phyloP scores from a whole-genome alignment of 1,140 invertebrate genomes.

The Drosophila cardini region DNA sequence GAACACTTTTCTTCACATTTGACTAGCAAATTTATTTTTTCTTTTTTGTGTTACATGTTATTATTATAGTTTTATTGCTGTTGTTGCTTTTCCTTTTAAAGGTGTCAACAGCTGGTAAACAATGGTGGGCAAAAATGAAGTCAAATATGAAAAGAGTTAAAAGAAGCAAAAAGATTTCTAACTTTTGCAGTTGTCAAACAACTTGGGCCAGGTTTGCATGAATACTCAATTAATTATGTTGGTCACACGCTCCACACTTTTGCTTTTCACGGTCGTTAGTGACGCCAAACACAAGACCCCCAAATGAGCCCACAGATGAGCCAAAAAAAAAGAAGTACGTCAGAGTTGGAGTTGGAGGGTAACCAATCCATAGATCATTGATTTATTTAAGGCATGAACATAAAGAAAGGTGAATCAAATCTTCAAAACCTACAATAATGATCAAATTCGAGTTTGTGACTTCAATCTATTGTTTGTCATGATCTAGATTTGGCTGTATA shows the following conservation, averaged over 20 bases:
- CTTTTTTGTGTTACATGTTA: conserved; percentile 11
- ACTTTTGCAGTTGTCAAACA: conserved; percentile 46
- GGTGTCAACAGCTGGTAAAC: conserved; percentile 70
- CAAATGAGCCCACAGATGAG: conserved; percentile 34
- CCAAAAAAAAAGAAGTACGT: not conserved
- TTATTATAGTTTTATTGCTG: conserved; percentile 50
- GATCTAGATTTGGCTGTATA: not conserved
- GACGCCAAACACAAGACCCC: conserved; percentile 40
- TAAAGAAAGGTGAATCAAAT: conserved; percentile 3
- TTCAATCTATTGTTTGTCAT: not conserved
- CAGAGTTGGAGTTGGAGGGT: not conserved
- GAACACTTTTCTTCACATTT: conserved; percentile 49
- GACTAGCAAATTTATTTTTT: conserved; percentile 38
- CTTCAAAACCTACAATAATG: not conserved
- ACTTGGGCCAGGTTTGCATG: conserved; percentile 44
- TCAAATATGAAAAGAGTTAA: not conserved
- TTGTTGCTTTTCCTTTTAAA: conserved; percentile 70
- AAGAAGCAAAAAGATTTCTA: conserved; percentile 61
- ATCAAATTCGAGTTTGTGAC: conserved; percentile 1
- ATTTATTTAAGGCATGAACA: conserved; percentile 8
- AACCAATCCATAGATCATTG: conserved; percentile 3
- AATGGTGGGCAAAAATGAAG: conserved; percentile 47
- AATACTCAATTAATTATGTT: conserved; percentile 81
- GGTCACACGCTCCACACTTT: conserved; percentile 75
- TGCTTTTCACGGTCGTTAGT: conserved; percentile 78